Conservation (phyloP, 2,797 vertebrate genomes). For the Oophaga sylvatica region DNA sequence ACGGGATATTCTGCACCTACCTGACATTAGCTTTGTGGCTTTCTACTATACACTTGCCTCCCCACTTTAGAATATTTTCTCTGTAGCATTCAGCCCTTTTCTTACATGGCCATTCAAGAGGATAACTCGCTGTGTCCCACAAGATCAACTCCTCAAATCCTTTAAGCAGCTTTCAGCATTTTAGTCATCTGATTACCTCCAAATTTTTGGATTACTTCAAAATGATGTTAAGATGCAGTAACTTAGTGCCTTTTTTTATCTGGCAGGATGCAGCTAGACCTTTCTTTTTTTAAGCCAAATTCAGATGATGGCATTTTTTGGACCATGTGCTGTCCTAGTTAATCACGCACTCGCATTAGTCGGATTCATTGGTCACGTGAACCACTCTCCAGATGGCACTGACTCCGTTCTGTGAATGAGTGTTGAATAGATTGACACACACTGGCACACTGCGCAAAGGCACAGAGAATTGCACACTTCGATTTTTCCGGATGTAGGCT, state of each 20-base stretch:
- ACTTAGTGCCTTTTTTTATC: background rate
- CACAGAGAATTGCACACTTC: too few species aligned
- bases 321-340: too few species aligned
- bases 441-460: too few species aligned
- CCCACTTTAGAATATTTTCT: background rate
- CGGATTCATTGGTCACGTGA: too few species aligned
- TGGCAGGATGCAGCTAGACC: background rate
- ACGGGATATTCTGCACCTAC: background rate
- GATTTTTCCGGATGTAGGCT: too few species aligned
- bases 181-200: background rate
- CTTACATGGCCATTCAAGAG: background rate
- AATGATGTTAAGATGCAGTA: background rate
- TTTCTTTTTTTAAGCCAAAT: background rate
- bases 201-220: background rate
- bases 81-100: background rate
- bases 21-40: background rate
- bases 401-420: too few species aligned
- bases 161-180: background rate
- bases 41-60: background rate
- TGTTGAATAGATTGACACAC: too few species aligned
- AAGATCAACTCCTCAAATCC: background rate
- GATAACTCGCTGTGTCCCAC: background rate
- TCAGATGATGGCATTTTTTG: too few species aligned
- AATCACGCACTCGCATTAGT: too few species aligned
- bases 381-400: too few species aligned